Percentiles rank a stretch among this genome's conserved stretches.
Evolutionary conservation across 2,113 vertebrate genomes (phyloP).

Genomic region (Halcyon senegalensis): DNA sequence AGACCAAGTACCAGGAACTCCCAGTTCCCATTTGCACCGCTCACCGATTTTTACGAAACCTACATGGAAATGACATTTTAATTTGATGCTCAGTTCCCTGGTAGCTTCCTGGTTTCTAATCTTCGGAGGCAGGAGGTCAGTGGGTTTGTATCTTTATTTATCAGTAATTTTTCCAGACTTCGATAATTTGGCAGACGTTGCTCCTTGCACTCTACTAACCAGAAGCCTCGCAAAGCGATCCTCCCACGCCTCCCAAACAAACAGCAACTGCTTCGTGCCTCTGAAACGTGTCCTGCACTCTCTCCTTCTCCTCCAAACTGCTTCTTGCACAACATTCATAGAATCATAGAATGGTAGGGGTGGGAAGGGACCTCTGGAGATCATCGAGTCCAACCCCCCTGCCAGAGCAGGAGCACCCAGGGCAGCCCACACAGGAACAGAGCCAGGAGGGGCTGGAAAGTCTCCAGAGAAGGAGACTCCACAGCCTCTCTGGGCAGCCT

Average conservation of each 20-base stretch:
- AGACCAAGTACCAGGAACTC: background rate
- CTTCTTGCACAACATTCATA: background rate
- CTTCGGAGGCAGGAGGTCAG: background rate
- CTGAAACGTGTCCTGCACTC: background rate
- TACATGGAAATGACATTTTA: background rate
- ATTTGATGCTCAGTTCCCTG: background rate
- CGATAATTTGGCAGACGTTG: background rate
- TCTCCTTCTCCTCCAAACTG: background rate
- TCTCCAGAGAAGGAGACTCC: too few species aligned
- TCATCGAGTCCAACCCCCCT: too few species aligned
- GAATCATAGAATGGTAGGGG: too few species aligned
- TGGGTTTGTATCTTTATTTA: background rate
- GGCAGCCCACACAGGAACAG: too few species aligned
- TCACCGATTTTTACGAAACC: background rate
- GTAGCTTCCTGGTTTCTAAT: background rate
- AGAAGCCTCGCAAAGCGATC: background rate
- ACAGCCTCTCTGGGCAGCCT: too few species aligned
- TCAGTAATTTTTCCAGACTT: background rate
- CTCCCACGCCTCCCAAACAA: conserved; percentile 1
- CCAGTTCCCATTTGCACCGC: background rate
- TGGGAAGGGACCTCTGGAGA: too few species aligned
- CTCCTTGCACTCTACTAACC: background rate
- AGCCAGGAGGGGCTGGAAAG: too few species aligned
- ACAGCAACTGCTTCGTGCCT: background rate
- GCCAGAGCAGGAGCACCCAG: too few species aligned